Percentiles rank a stretch among this genome's conserved stretches.
These are phyloP conservation scores for Botia kubotai DNA, from an alignment of 2,797 vertebrate species.

Conservation along the genomic window DNA sequence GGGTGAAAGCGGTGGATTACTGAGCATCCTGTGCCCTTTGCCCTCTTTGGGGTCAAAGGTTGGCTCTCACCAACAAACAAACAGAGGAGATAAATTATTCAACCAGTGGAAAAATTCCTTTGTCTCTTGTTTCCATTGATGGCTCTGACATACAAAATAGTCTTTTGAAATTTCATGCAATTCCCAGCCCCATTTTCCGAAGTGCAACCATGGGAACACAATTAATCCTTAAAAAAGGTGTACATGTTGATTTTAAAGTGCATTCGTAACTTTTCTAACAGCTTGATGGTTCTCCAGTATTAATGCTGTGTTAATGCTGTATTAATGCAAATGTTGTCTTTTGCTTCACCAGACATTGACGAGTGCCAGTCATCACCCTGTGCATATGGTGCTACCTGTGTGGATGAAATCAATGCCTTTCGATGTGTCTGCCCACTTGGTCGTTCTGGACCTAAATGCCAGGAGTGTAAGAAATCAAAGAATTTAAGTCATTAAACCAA, in stretches of 20 bases:
- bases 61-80: conserved; percentile 67
- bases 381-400: conserved; percentile 92
- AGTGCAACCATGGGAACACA: not conserved
- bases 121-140: conserved; percentile 53
- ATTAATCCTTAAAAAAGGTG: not conserved
- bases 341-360: conserved; percentile 84
- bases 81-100: conserved; percentile 77
- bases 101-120: conserved; percentile 72
- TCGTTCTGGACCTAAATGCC: conserved; percentile 87
- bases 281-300: not conserved
- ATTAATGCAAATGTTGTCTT: conserved; percentile 8
- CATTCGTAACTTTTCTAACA: not conserved
- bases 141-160: conserved; percentile 41
- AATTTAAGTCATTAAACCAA: not conserved
- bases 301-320: not conserved
- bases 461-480: conserved; percentile 85
- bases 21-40: conserved; percentile 60
- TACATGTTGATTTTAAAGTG: conserved; percentile 11
- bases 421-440: conserved; percentile 91
- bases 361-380: conserved; percentile 98
- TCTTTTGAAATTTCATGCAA: conserved; percentile 49
- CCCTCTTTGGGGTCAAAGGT: conserved; percentile 70
- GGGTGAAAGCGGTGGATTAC: conserved; percentile 48
- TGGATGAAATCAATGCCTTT: conserved; percentile 95
- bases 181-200: conserved; percentile 38